These are phyloP conservation scores for Lepisosteus osseus DNA, from an alignment of 2,113 vertebrate species.

Conservation along the genomic window DNA sequence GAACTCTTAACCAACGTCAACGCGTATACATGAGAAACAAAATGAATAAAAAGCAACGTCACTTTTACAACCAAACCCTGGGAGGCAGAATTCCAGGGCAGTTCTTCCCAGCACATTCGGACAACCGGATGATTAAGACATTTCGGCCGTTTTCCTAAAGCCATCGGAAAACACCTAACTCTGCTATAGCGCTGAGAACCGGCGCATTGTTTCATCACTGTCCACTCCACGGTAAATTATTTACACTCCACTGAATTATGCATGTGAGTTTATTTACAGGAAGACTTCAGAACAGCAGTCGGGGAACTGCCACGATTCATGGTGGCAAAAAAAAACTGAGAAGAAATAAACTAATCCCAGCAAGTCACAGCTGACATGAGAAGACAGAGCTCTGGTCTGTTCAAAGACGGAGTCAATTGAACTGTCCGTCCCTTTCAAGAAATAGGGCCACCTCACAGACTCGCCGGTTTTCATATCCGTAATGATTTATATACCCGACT, in stretches of 20 bases:
- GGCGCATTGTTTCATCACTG: background rate
- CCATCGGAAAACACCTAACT: too few relatives aligned
- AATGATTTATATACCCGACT: background rate
- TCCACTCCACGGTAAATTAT: slow-evolving; percentile 1
- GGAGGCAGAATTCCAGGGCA: too few relatives aligned
- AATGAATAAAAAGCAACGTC: too few relatives aligned
- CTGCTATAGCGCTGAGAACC: too few relatives aligned
- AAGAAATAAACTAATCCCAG: background rate
- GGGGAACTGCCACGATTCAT: background rate
- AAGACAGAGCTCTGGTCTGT: background rate
- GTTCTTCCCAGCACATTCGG: too few relatives aligned
- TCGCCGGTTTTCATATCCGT: background rate
- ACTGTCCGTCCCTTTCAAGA: background rate
- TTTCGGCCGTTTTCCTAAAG: too few relatives aligned
- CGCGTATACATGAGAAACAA: too few relatives aligned
- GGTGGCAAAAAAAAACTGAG: too few relatives aligned
- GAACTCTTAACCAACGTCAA: too few relatives aligned
- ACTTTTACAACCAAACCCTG: too few relatives aligned
- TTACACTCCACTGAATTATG: background rate
- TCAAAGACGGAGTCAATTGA: background rate
- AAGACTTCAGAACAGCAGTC: background rate
- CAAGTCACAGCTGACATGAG: background rate
- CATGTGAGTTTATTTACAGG: background rate
- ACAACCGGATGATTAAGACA: too few relatives aligned
- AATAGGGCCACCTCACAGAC: background rate